phyloP scores from a whole-genome alignment of 2,113 vertebrate species.

The Percopsis transmontana region DNA sequence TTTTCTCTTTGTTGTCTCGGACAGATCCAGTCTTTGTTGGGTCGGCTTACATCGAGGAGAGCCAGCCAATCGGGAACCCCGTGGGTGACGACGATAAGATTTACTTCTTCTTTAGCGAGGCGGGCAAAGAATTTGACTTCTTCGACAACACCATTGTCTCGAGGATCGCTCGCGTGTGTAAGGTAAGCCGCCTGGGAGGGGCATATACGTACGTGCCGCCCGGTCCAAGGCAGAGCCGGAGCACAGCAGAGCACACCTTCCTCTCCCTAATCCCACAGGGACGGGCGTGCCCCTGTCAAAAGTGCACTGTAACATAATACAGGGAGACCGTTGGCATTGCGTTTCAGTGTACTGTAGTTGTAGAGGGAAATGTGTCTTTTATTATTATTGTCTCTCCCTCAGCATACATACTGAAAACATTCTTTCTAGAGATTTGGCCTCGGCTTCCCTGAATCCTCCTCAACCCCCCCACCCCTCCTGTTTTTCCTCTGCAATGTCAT shows the following conservation, averaged over 20 bases:
- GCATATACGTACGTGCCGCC: not conserved
- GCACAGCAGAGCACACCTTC: conserved; percentile 11
- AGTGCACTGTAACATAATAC: conserved; percentile 18
- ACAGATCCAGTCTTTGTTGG: conserved; percentile 91
- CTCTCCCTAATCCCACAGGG: conserved; percentile 46
- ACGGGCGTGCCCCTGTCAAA: conserved; percentile 26
- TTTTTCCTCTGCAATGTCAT: conserved; percentile 62
- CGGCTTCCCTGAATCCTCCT: conserved; percentile 37
- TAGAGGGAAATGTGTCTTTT: conserved; percentile 38
- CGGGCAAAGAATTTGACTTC: conserved; percentile 92
- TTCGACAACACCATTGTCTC: conserved; percentile 94
- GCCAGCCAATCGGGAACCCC: conserved; percentile 74
- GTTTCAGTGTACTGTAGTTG: conserved; percentile 7
- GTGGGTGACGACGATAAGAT: conserved; percentile 88
- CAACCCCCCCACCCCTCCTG: conserved; percentile 20
- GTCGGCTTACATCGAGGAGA: conserved; percentile 88
- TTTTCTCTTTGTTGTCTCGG: conserved; percentile 5
- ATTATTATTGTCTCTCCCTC: conserved; percentile 8
- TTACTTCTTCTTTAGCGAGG: conserved; percentile 97
- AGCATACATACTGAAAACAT: conserved; percentile 40
- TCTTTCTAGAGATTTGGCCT: conserved; percentile 60
- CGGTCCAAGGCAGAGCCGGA: not conserved
- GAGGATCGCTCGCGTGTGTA: conserved; percentile 90
- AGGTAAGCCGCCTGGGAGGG: conserved; percentile 77
- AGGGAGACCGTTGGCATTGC: not conserved